phyloP scores from a whole-genome alignment of 2,113 vertebrate species.

The Panthera leo region DNA sequence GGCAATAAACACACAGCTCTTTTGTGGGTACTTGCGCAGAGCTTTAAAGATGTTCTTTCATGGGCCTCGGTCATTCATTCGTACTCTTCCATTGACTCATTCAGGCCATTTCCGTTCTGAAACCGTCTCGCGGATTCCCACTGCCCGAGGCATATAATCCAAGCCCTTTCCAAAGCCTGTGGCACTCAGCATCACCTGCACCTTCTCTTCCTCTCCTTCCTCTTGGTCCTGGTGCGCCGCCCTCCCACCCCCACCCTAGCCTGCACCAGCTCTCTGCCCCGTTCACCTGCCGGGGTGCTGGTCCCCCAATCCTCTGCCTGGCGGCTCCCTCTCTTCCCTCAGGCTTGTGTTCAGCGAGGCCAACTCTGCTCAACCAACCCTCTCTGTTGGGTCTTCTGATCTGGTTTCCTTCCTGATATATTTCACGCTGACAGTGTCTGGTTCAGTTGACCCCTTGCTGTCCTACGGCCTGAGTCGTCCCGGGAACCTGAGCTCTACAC shows the following conservation, averaged over 20 bases:
- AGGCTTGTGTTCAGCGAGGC: background rate
- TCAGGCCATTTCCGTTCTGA: background rate
- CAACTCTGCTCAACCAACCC: background rate
- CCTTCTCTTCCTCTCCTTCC: accelerated
- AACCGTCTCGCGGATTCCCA: background rate
- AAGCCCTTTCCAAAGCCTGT: accelerated
- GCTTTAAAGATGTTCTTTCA: background rate
- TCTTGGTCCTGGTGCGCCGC: accelerated
- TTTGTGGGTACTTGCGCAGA: background rate
- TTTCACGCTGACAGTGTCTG: background rate
- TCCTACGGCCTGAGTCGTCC: background rate
- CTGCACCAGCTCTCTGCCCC: background rate
- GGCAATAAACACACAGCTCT: background rate
- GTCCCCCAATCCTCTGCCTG: no score
- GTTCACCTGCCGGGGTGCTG: no score
- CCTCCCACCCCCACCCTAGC: accelerated
- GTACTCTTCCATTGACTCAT: background rate
- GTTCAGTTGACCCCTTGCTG: background rate
- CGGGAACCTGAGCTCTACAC: accelerated
- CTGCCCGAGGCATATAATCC: background rate
- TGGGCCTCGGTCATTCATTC: background rate
- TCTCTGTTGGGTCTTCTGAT: accelerated
- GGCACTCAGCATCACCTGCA: accelerated
- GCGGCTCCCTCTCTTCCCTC: background rate
- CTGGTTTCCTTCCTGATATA: accelerated